phyloP scores from a whole-genome alignment of 2,888 invertebrate species.

The Macaria liturata region DNA sequence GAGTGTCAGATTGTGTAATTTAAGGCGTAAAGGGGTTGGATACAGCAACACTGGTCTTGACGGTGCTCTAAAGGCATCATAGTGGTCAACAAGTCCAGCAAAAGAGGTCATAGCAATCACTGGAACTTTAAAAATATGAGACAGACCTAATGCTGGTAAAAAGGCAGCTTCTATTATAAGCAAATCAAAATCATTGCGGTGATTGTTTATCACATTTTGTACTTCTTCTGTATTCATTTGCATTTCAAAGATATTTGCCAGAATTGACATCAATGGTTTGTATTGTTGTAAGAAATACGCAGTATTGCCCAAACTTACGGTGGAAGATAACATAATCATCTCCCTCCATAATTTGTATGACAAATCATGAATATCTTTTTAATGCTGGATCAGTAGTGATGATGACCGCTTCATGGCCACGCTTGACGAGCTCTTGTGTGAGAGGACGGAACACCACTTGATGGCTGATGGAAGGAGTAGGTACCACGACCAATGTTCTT shows the following conservation, averaged over 20 bases:
- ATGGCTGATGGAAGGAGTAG: constrained; percentile 70
- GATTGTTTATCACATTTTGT: constrained; percentile 5
- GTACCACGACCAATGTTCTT: constrained; percentile 47
- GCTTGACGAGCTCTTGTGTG: constrained; percentile 56
- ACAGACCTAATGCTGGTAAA: constrained; percentile 1
- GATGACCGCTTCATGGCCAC: constrained; percentile 69
- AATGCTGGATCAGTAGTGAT: constrained; percentile 65
- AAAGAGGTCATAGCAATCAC: constrained; percentile 10
- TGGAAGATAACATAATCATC: neutral
- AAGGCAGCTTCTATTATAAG: constrained; percentile 11
- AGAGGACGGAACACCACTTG: constrained; percentile 65
- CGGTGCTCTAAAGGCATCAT: constrained; percentile 15
- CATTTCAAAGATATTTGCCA: constrained; percentile 14
- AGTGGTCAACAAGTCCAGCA: neutral
- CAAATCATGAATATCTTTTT: constrained; percentile 58
- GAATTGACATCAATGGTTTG: neutral
- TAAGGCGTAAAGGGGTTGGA: constrained; percentile 13
- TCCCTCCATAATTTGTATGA: constrained; percentile 10
- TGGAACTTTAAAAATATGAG: constrained; percentile 8
- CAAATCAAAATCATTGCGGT: constrained; percentile 13
- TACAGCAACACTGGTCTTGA: constrained; percentile 16
- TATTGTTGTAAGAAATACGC: constrained; percentile 1
- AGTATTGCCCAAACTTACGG: neutral
- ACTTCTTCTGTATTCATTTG: constrained; percentile 16
- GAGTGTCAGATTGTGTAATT: constrained; percentile 10